Evolutionary conservation across 2,888 invertebrate species (phyloP).

Genomic region (Leucania comma): DNA sequence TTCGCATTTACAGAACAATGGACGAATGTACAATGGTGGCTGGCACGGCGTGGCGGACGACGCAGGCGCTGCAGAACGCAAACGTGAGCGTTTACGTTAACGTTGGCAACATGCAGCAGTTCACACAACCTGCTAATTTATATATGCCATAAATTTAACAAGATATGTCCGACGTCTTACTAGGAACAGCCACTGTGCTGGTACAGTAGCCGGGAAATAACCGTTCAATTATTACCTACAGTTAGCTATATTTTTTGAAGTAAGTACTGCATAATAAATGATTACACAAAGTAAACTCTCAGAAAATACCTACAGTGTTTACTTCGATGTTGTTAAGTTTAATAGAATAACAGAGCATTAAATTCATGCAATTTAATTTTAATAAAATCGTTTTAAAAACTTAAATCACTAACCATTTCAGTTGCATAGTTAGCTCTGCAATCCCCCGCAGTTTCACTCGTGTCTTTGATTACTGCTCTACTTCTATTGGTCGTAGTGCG

Average conservation of each 20-base stretch:
- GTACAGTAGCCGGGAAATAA: slow-evolving; percentile 30
- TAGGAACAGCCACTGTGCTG: slow-evolving; percentile 60
- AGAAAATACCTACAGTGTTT: not conserved
- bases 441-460: too few relatives aligned
- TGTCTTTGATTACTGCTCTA: too few relatives aligned
- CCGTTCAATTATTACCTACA: slow-evolving; percentile 9
- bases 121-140: slow-evolving; percentile 58
- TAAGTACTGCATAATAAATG: not conserved
- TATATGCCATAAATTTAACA: slow-evolving; percentile 68
- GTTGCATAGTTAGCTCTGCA: not conserved
- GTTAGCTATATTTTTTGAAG: not conserved
- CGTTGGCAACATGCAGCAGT: slow-evolving; percentile 32
- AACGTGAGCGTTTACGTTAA: slow-evolving; percentile 11
- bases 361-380: not conserved
- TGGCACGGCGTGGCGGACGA: slow-evolving; percentile 25
- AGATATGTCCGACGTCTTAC: slow-evolving; percentile 67
- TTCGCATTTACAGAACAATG: slow-evolving; percentile 56
- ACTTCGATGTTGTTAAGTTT: not conserved
- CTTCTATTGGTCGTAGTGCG: too few relatives aligned
- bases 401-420: not conserved
- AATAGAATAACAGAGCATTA: not conserved
- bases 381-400: not conserved
- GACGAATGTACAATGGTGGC: slow-evolving; percentile 51
- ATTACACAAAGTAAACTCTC: not conserved
- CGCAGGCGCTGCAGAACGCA: slow-evolving; percentile 36